Conservation (phyloP, 1,140 invertebrate genomes). For the Cyclargus thomasi region DNA sequence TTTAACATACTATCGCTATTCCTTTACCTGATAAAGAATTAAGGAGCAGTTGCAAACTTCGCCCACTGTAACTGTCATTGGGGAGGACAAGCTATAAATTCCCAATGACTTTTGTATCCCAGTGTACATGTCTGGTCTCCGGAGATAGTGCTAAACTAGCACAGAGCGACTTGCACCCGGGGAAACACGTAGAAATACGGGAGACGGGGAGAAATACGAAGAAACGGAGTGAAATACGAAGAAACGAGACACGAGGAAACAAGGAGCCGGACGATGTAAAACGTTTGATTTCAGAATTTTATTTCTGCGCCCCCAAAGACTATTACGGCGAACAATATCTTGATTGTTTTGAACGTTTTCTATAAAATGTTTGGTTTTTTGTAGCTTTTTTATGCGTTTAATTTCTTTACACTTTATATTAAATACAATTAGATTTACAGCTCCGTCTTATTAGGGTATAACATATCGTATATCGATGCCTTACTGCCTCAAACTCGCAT, state of each 20-base stretch:
- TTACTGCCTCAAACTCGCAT: no score
- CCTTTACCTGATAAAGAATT: not conserved
- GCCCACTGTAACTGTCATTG: not conserved
- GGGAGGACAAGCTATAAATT: constrained; percentile 6
- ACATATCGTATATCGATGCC: no score
- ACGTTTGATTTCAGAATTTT: constrained; percentile 9
- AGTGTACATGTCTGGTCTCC: constrained; percentile 37
- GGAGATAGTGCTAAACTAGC: constrained; percentile 50
- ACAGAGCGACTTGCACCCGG: not conserved
- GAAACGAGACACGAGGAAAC: not conserved
- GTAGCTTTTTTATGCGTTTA: not conserved
- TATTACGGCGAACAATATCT: not conserved
- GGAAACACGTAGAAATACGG: not conserved
- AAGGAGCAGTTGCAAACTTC: not conserved
- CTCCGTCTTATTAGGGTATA: no score
- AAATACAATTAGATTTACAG: no score
- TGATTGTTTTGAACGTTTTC: not conserved
- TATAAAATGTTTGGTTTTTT: not conserved
- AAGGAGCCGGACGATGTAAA: constrained; percentile 7
- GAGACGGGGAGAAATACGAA: no score
- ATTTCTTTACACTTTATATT: not conserved
- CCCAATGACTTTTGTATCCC: constrained; percentile 23
- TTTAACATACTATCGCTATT: not conserved
- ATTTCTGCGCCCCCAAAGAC: not conserved
- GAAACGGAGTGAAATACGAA: no score